Base-by-base conservation (phyloP, 2,113 vertebrate species). In the Neopipo cinnamomea region DNA sequence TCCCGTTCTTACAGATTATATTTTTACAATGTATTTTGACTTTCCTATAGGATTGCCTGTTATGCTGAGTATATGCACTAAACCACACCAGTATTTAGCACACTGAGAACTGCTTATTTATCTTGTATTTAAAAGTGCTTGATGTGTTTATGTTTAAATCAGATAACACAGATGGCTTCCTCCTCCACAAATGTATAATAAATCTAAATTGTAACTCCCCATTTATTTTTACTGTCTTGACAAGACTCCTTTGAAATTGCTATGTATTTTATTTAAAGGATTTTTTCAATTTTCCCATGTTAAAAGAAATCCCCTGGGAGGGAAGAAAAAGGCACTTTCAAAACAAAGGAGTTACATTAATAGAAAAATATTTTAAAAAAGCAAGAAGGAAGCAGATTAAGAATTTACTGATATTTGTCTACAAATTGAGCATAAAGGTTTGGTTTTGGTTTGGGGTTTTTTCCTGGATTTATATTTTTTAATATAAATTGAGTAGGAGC, bases 191-290 rank as follows among this genome's bases (percentile, higher is more conserved):
- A 35, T 7, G 14, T 52, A 41, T 68, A 94, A 95, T 94, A 96
- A 97, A 97, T 95, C 88, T 88, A 42, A 81, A 88, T n/a, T 55
- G 24, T 94, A 95, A 95, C 91, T 89, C 41, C 72, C 42, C 28
- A 80, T 82, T 92, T 85, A 89, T 80, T 95, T 91, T 88, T 22
- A 84, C 58, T 70, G 28, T 59, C 62, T 93, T 91, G 59, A 91
- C 83, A 95, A 35, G 55, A 72, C 35, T 82, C 37, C 82, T 94
- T 97, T 91, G 93, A 96, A 97, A 93, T 86, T 27, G n/a, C 68
- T 33, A 42, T 62, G 28, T 42, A 85, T 89, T 77, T 91, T 30
- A 95, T 66, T 89, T 74, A 89, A 73, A 70, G 52, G 6, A 82
- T 47, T 79, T 90, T 85, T 86, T 47, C 17, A 47, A 4, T 78